Conservation (phyloP, 2,113 vertebrate genomes). For the Labeo rohita region DNA sequence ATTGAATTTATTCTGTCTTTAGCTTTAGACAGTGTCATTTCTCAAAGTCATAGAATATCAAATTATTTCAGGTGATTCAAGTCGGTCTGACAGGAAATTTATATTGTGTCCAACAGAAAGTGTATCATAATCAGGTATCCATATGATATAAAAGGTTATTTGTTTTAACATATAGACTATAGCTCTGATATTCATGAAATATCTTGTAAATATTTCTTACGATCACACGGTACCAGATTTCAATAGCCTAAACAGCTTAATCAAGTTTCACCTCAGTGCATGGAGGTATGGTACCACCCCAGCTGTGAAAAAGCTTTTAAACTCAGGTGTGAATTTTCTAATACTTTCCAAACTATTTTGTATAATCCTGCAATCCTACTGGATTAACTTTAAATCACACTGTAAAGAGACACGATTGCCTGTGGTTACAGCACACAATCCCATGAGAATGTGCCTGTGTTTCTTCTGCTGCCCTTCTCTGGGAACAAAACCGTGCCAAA, state of each 20-base stretch:
- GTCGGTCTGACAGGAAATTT: background rate
- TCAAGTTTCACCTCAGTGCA: background rate
- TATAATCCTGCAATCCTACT: background rate
- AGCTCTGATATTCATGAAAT: background rate
- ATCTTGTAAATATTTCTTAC: background rate
- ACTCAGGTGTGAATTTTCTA: background rate
- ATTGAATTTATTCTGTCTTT: background rate
- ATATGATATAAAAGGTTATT: background rate
- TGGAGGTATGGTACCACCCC: background rate
- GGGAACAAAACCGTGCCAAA: background rate
- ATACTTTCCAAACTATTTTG: background rate
- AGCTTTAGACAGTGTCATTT: background rate
- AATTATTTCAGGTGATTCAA: background rate
- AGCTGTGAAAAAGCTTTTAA: background rate
- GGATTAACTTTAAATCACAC: background rate
- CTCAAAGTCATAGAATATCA: background rate
- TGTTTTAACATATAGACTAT: background rate
- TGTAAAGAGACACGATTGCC: background rate
- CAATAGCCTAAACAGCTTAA: background rate
- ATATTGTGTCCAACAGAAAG: background rate
- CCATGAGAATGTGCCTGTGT: background rate
- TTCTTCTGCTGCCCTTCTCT: background rate
- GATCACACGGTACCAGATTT: background rate
- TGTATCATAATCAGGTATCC: background rate
- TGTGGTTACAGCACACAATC: slow-evolving; percentile 7